A percentile compares a stretch with the other conserved stretches of the same genome.
phyloP scores from a whole-genome alignment of 2,888 invertebrate species.

The Folsomia candida region DNA sequence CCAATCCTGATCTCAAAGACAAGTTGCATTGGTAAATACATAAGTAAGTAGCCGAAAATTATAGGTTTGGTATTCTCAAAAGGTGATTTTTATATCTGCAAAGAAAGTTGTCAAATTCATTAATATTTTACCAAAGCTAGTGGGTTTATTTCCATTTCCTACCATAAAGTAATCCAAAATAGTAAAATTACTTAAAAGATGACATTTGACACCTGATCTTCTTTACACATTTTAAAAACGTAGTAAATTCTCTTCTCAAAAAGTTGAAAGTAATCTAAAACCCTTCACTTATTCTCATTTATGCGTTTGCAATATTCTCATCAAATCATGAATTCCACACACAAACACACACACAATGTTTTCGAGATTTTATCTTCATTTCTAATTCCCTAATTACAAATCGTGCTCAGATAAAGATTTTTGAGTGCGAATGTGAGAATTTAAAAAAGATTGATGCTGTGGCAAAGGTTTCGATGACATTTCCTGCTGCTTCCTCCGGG shows the following conservation, averaged over 20 bases:
- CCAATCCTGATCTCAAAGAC: neutral
- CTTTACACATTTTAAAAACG: neutral
- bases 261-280: neutral
- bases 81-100: neutral
- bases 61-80: neutral
- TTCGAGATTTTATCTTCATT: neutral
- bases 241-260: neutral
- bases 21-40: neutral
- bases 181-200: no score
- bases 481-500: neutral
- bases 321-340: neutral
- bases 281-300: no score
- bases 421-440: neutral
- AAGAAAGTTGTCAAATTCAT: neutral
- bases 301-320: neutral
- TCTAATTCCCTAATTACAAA: neutral
- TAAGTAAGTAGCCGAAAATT: neutral
- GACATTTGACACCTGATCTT: neutral
- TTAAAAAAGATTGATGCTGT: neutral
- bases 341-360: neutral
- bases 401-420: neutral
- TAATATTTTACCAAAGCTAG: neutral
- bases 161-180: neutral
- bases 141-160: neutral
- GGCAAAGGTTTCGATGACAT: neutral